Evolutionary conservation across 2,888 invertebrate genomes (phyloP).

Genomic region (Meteorus cinctellus): DNA sequence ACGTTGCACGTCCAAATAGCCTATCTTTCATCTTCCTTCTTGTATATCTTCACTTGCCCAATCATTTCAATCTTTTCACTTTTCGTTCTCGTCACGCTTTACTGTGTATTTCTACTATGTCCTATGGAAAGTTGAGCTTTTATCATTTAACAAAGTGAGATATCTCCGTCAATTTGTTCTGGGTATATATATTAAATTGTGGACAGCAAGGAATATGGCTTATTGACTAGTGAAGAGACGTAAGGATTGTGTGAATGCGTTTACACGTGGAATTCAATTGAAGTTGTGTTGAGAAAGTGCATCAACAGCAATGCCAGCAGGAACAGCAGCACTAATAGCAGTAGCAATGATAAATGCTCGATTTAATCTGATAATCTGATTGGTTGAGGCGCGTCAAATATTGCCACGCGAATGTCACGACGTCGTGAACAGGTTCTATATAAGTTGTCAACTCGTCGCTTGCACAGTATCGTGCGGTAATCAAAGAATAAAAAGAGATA

Average conservation of each 20-base stretch:
- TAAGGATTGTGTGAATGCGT: not conserved
- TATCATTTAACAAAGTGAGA: not conserved
- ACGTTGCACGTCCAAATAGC: not conserved
- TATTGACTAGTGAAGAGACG: not conserved
- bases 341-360: constrained; percentile 40
- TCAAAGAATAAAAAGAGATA: not conserved
- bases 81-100: constrained; percentile 14
- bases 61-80: constrained; percentile 4
- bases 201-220: not conserved
- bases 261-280: constrained; percentile 8
- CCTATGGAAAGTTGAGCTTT: not conserved
- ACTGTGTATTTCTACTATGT: not conserved
- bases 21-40: not conserved
- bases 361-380: constrained; percentile 70
- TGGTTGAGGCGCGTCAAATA: constrained; percentile 69
- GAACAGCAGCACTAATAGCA: not conserved
- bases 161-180: not conserved
- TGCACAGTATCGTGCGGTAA: not conserved
- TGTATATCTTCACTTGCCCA: not conserved
- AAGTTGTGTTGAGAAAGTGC: constrained; percentile 3
- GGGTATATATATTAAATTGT: constrained; percentile 17
- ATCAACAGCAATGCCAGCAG: not conserved
- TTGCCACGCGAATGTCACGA: constrained; percentile 63
- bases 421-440: constrained; percentile 57
- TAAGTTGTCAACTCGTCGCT: constrained; percentile 39